These are phyloP conservation scores for Carcina quercana DNA, from an alignment of 2,888 invertebrate species.

Conservation along the genomic window DNA sequence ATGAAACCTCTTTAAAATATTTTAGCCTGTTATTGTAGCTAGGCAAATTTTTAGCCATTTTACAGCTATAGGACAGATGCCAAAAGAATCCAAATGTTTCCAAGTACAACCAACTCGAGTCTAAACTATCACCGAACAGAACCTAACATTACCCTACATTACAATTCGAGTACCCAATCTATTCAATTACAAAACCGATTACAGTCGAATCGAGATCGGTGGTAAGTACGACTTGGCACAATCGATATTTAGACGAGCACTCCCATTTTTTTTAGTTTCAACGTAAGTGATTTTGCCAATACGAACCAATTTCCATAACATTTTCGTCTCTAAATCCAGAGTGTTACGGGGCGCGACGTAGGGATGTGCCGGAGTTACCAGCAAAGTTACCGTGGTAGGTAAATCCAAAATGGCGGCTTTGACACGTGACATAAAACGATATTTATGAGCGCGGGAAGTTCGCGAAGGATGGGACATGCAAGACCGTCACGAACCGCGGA, in stretches of 20 bases:
- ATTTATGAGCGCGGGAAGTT: constrained; percentile 65
- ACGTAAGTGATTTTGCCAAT: constrained; percentile 24
- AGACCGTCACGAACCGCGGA: constrained; percentile 63
- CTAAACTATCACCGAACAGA: constrained; percentile 27
- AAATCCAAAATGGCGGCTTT: constrained; percentile 59
- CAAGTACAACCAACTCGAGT: too few relatives aligned
- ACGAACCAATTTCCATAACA: constrained; percentile 22
- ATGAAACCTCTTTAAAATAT: too few relatives aligned
- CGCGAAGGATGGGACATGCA: constrained; percentile 65
- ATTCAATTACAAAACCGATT: constrained; percentile 53
- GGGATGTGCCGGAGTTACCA: constrained; percentile 22
- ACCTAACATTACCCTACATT: constrained; percentile 25
- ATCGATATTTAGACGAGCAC: constrained; percentile 58
- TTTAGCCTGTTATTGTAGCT: too few relatives aligned
- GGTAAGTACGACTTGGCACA: constrained; percentile 71
- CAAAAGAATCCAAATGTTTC: too few relatives aligned
- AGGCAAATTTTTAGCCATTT: too few relatives aligned
- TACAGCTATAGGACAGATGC: too few relatives aligned
- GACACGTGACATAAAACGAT: constrained; percentile 68
- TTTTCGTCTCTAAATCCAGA: constrained; percentile 42
- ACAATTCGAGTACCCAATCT: constrained; percentile 40
- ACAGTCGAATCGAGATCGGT: constrained; percentile 57
- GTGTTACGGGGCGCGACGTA: constrained; percentile 35
- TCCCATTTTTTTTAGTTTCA: constrained; percentile 48
- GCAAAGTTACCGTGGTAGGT: constrained; percentile 35